Evolutionary conservation across 2,888 invertebrate genomes (phyloP).

Genomic region (Tetheella fluctuosa): DNA sequence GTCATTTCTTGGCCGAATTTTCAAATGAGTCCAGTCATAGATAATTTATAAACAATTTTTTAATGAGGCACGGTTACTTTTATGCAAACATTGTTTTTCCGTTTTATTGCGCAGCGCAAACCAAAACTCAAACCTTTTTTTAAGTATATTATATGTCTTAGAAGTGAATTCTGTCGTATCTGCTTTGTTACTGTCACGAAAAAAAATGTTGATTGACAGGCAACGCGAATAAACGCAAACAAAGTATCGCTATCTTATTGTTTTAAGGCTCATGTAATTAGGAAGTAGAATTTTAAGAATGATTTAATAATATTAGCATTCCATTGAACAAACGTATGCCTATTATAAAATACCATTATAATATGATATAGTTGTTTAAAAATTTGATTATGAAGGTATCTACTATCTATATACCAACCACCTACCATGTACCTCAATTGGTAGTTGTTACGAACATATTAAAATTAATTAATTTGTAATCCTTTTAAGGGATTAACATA

Average conservation of each 20-base stretch:
- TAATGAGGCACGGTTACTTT: neutral
- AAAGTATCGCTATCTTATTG: neutral
- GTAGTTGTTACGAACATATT: too few relatives aligned
- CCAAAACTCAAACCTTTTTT: neutral
- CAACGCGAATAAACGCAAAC: neutral
- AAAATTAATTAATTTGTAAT: too few relatives aligned
- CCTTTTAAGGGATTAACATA: too few relatives aligned
- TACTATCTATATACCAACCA: too few relatives aligned
- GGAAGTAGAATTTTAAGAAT: neutral
- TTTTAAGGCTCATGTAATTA: neutral
- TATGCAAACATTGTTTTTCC: neutral
- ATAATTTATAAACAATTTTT: neutral
- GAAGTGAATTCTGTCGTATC: neutral
- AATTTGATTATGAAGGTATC: too few relatives aligned
- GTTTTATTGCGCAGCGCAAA: neutral
- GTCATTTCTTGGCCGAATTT: neutral
- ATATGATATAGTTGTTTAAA: too few relatives aligned
- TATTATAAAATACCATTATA: too few relatives aligned
- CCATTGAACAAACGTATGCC: too few relatives aligned
- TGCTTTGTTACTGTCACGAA: neutral
- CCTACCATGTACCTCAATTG: too few relatives aligned
- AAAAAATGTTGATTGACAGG: neutral
- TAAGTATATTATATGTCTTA: neutral
- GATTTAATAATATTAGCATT: neutral
- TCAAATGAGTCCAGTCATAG: neutral